Base-by-base conservation (phyloP, 2,888 invertebrate genomes). In the Drosophila greeni region DNA sequence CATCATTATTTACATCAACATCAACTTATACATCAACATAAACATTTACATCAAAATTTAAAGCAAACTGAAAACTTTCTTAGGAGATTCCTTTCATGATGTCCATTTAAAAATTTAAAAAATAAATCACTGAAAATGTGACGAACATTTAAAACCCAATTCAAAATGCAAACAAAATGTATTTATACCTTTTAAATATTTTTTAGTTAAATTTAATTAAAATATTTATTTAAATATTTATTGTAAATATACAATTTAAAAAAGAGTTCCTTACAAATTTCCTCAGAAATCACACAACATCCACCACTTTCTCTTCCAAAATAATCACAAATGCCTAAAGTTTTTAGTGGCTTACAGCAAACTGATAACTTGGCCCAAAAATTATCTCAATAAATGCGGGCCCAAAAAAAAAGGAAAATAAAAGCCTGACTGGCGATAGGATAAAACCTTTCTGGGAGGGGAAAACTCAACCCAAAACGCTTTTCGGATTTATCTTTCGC, bases 311-410 rank as follows among this genome's bases (percentile, higher is more conserved):
- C 8, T 5, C 4, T 8, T 5, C 29, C 14, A 11, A 14, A 18
- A 18, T 29, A 8, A 45, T 45, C 29, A 18, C 14, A 45, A 29
- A 18, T 45, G 16, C 29, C 14, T 8, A 2, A 29, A 45, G 14
- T 45, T 45, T 45, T 45, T 45, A 31, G 31, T 47, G 45, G 29
- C 45, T 31, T 31, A 47, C 29, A 31, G 29, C 14, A 20, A 31
- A 47, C 45, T 47, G 45, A 31, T 47, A 47, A 47, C 45, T 47
- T 8, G 45, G 29, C 31, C 45, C n/a, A n/a, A n/a, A 31, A 47
- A 47, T 47, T 47, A 33, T 47, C 29, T 47, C 45, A 20, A 45
- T 29, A 45, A 45, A 45, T 24, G 42, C 5, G 24, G 6, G 6
- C 20, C 45, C 18, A 6, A 16, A 20, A 12, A 39, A 48, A 31